Conservation (phyloP, 2,113 vertebrate species). For the Xenus cinereus region DNA sequence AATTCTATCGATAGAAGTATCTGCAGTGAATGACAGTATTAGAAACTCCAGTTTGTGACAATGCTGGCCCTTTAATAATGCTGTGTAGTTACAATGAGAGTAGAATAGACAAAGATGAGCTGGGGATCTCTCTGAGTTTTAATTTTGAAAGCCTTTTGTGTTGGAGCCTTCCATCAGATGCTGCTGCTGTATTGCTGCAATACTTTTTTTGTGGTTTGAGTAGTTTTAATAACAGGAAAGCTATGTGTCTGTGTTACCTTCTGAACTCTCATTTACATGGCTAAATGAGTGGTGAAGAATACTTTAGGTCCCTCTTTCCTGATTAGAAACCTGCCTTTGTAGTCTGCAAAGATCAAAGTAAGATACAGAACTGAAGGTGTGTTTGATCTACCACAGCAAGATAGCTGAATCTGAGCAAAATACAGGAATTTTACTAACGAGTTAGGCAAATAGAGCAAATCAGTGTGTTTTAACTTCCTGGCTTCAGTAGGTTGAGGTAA, state of each 20-base stretch:
- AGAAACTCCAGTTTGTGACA: not conserved
- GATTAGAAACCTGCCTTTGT: not conserved
- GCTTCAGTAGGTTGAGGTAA: not conserved
- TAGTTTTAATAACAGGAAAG: not conserved
- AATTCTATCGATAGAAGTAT: not conserved
- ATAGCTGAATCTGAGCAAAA: not conserved
- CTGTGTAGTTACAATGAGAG: not conserved
- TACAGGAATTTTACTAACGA: not conserved
- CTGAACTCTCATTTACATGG: not conserved
- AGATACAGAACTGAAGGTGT: not conserved
- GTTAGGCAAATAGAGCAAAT: not conserved
- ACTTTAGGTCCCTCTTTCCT: not conserved
- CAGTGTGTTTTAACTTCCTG: not conserved
- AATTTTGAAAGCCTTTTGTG: not conserved
- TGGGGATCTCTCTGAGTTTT: not conserved
- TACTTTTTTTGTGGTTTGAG: not conserved
- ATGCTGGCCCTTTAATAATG: not conserved
- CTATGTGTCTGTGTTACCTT: not conserved
- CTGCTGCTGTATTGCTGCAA: not conserved
- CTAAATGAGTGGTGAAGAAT: not conserved
- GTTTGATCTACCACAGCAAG: not conserved
- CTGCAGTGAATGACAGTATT: not conserved
- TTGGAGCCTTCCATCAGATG: not conserved
- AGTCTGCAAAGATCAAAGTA: conserved; percentile 13
- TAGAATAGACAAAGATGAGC: not conserved